Evolutionary conservation across 1,140 invertebrate genomes (phyloP).

Genomic region (Dendroctonus valens): DNA sequence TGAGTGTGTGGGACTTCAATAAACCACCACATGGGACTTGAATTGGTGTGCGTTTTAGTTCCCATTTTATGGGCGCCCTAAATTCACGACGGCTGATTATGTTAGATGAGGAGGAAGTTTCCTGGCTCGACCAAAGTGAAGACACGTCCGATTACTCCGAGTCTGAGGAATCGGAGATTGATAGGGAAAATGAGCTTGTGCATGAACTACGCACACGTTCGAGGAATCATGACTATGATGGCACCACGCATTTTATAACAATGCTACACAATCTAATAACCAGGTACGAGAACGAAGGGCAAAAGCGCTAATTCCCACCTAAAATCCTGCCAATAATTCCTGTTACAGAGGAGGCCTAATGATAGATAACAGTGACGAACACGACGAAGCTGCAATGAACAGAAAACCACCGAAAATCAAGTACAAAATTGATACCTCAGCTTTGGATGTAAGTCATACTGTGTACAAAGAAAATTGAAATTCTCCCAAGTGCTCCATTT

Average conservation of each 20-base stretch:
- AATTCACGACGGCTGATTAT: slow-evolving; percentile 31
- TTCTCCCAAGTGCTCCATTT: slow-evolving; percentile 15
- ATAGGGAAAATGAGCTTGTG: slow-evolving; percentile 7
- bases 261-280: slow-evolving; percentile 29
- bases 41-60: slow-evolving; percentile 3
- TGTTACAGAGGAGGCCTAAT: slow-evolving; percentile 25
- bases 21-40: neutral
- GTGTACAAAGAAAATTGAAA: neutral
- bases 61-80: slow-evolving; percentile 30
- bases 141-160: slow-evolving; percentile 23
- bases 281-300: slow-evolving; percentile 8
- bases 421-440: slow-evolving; percentile 50
- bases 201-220: too few species aligned
- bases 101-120: slow-evolving; percentile 31
- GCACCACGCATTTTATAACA: slow-evolving; percentile 14
- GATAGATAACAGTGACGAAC: slow-evolving; percentile 19
- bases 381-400: slow-evolving; percentile 1
- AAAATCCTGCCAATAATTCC: neutral
- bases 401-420: slow-evolving; percentile 46
- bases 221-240: too few species aligned
- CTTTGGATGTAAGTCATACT: slow-evolving; percentile 52
- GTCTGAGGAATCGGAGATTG: slow-evolving; percentile 27
- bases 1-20: too few species aligned
- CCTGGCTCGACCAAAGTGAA: slow-evolving; percentile 21
- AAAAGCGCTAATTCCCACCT: neutral